Evolutionary conservation across 2,797 vertebrate genomes (phyloP).

Genomic region (Bovichtus diacanthus): DNA sequence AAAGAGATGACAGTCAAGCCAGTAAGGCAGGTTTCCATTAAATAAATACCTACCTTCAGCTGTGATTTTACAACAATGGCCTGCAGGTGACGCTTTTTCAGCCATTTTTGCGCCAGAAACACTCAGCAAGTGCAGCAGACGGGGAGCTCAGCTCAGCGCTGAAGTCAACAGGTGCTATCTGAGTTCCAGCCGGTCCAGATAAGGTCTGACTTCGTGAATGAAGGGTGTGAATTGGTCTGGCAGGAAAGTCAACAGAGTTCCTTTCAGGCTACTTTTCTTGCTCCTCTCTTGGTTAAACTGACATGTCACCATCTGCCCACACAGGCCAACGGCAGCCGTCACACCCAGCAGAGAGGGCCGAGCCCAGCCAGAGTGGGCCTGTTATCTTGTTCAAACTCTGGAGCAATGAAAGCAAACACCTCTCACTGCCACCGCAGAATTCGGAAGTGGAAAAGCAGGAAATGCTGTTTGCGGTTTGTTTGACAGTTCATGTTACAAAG

Average conservation of each 20-base stretch:
- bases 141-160: background rate
- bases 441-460: slow-evolving; percentile 6
- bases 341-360: slow-evolving; percentile 19
- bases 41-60: background rate
- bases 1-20: background rate
- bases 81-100: background rate
- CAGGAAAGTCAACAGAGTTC: slow-evolving; percentile 43
- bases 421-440: background rate
- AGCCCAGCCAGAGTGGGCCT: background rate
- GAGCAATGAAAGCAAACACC: slow-evolving; percentile 58
- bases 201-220: slow-evolving; percentile 27
- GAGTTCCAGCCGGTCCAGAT: slow-evolving; percentile 35
- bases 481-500: background rate
- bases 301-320: slow-evolving; percentile 29
- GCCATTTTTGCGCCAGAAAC: slow-evolving; percentile 9
- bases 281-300: slow-evolving; percentile 4
- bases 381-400: slow-evolving; percentile 73
- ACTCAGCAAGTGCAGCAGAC: background rate
- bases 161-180: background rate
- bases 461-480: background rate
- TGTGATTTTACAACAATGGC: slow-evolving; percentile 23
- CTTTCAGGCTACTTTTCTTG: slow-evolving; percentile 31
- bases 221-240: slow-evolving; percentile 42
- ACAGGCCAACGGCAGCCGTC: background rate
- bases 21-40: slow-evolving; percentile 39